Evolutionary conservation across 2,113 vertebrate species (phyloP), one percentile per base, ranked within the genome.

Genomic region (Trachemys scripta): DNA sequence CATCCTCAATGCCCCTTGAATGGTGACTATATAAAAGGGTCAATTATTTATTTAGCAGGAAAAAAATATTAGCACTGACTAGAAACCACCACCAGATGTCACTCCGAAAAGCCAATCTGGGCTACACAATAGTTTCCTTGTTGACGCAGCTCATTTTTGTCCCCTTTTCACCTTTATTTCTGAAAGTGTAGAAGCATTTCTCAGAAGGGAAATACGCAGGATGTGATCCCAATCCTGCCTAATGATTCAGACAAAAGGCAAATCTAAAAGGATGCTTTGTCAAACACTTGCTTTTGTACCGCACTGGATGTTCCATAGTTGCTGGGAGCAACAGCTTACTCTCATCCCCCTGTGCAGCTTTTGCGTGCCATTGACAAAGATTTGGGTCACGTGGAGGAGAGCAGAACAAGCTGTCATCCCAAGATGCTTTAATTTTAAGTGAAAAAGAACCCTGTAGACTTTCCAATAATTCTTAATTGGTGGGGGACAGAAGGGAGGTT

Each of bases 31-130:
- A 51, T 53, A 5, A 80, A 80, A 10, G 8, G 9, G 50, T 12
- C 31, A n/a, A 35, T 51, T n/a, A 53, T 80, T 51, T n/a, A 53
- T 80, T 80, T 53, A 22, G 50, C 49, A 80, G 31, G 47, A 35
- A 47, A 45, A 45, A 49, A n/a, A n/a, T 19, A 16, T 35, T 51
- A 45, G 85, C 65, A 86, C 50, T 78, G 83, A 10, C 27, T 29
- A 80, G 76, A 42, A 75, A 2, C 59, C 1, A 31, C 91, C 95
- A 14, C 89, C 65, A 97, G 97, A 62, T 87, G 94, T 93, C 95
- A 13, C 27, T 53, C 54, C 50, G 24, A 53, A 12, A 22, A 80
- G 22, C 45, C 42, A 24, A 27, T 82, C 51, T 31, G 7, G 1
- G n/a, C 22, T 85, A 4, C 22, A 85, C 17, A 91, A 75, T 62